A percentile compares a stretch with the other conserved stretches of the same genome.
phyloP scores from a whole-genome alignment of 2,113 vertebrate genomes.

The Oryzias melastigma region DNA sequence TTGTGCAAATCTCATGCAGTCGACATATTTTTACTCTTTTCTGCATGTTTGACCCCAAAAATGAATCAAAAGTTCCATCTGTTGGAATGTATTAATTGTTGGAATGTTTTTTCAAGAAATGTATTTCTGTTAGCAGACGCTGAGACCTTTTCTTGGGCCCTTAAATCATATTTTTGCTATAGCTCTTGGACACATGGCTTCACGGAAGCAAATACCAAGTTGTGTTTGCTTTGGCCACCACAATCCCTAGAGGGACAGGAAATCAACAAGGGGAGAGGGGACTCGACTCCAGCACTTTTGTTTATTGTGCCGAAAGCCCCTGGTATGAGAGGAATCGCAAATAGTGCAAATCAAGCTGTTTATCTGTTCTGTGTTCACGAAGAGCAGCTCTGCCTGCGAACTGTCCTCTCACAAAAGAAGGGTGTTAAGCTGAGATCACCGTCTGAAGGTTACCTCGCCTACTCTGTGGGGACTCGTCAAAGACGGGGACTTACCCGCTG shows the following conservation, averaged over 20 bases:
- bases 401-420: constrained; percentile 12
- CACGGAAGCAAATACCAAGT: constrained; percentile 20
- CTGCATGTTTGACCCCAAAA: neutral
- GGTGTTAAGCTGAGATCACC: constrained; percentile 49
- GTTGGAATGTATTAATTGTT: neutral
- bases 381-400: constrained; percentile 19
- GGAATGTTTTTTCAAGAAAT: neutral
- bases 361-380: constrained; percentile 34
- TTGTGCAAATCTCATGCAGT: neutral
- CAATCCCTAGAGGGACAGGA: constrained; percentile 40
- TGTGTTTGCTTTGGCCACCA: constrained; percentile 22
- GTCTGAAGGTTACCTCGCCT: constrained; percentile 52
- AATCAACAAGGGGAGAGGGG: constrained; percentile 43
- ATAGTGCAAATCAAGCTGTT: constrained; percentile 25
- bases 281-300: constrained; percentile 33
- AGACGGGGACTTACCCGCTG: constrained; percentile 24
- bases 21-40: neutral
- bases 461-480: constrained; percentile 43
- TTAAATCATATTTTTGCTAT: neutral
- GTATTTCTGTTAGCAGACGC: neutral
- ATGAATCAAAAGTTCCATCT: neutral
- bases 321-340: constrained; percentile 64
- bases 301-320: constrained; percentile 56
- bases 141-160: neutral
- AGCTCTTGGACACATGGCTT: constrained; percentile 1